These are phyloP conservation scores for Serranus cabrilla DNA, from an alignment of 2,797 vertebrate species.

Conservation along the genomic window DNA sequence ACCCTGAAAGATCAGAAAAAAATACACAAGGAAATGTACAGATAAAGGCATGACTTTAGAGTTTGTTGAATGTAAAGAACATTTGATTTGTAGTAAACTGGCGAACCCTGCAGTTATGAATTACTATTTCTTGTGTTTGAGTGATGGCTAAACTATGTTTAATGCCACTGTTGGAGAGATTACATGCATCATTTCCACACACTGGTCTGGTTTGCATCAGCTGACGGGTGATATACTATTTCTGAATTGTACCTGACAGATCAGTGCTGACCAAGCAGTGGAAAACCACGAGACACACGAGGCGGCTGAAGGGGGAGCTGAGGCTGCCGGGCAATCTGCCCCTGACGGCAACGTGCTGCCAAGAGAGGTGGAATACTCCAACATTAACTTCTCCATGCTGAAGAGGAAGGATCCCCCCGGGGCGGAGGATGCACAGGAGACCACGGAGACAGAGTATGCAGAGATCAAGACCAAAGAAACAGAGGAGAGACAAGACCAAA, in stretches of 20 bases:
- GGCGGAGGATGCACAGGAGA: background rate
- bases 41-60: no score
- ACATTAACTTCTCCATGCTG: constrained; percentile 67
- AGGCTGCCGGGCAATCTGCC: background rate
- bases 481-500: rapidly evolving
- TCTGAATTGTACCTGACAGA: constrained; percentile 25
- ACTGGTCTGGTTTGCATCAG: background rate
- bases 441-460: constrained; percentile 71
- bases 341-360: background rate
- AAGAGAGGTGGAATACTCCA: constrained; percentile 70
- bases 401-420: constrained; percentile 8
- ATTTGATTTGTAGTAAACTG: background rate
- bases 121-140: background rate
- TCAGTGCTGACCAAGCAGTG: constrained; percentile 5
- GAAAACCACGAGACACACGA: constrained; percentile 16
- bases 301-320: background rate
- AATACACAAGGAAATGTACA: no score
- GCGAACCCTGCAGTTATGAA: background rate
- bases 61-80: background rate
- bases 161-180: background rate
- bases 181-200: background rate
- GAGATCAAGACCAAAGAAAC: constrained; percentile 67
- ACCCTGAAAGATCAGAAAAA: background rate
- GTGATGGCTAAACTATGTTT: background rate
- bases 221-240: background rate